Evolutionary conservation across 2,113 vertebrate genomes (phyloP), one percentile per base, ranked within the genome.

Genomic region (Taurulus bubalis): DNA sequence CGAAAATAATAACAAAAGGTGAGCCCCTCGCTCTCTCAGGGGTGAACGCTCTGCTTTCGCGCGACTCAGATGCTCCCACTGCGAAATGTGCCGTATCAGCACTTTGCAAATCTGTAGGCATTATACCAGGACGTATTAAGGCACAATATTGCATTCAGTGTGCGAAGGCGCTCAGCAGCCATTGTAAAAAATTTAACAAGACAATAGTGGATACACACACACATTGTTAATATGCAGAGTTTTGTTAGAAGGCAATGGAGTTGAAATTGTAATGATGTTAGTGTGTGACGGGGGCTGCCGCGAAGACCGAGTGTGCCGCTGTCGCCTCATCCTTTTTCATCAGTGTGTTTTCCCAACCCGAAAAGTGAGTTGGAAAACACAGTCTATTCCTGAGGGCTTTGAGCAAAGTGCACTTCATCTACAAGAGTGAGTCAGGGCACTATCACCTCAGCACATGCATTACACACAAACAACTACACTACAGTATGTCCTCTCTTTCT

Each of bases 1-100:
- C 69, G 70, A 90, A 91, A 90, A 91, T 90, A 88, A 90, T 90
- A 92, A 92, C 86, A 90, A 87, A 91, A 92, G 86, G 89, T 90
- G 90, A 89, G 84, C 72, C 90, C 86, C 81, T 75, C 71, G 65
- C 78, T 87, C 82, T 90, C 82, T 88, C 75, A 72, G 83, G 82
- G 89, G 86, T 88, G 86, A 83, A 58, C 24, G 71, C 77, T 11
- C 36, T 22, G 11, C 77, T 89, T 82, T 80, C 60, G 45, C 24
- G 68, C 42, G n/a, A 77, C 82, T 82, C 71, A 64, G 77, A 90
- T 60, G 76, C 81, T 77, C 77, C 71, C 83, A 24, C 80, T 24
- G 80, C 66, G 8, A 86, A 91, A 91, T 84, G 75, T 90, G 87
- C 82, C 49, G 7, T 51, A 77, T 91, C 91, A 91, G 89, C 89